Evolutionary conservation across 2,113 vertebrate species (phyloP), one percentile per base, ranked within the genome.

Genomic region (Hiodon alosoides): DNA sequence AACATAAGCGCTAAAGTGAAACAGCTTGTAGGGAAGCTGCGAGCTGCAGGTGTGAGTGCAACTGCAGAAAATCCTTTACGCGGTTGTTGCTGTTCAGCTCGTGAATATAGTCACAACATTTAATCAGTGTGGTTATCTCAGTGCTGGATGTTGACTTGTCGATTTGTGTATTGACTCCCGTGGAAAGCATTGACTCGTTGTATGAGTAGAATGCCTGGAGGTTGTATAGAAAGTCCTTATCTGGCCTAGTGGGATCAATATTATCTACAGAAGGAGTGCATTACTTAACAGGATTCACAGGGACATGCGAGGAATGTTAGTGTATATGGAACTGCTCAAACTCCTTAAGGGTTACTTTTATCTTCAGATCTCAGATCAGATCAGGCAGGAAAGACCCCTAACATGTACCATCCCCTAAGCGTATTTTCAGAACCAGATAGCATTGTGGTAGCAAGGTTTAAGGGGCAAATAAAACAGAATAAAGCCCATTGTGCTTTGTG

Each of bases 281-380:
- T 68, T 75, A 75, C 74, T 75, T 68, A 69, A 51, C 74, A 17
- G 66, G 74, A 75, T 50, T 75, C 55, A 69, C 31, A 67, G 54
- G 68, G 74, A 69, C 52, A 75, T 75, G 65, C 54, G 14, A 59
- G 74, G 74, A 75, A 75, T 75, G 73, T 14, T 51, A 67, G 64
- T 67, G 64, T 75, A 67, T 75, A 75, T 75, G 65, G 74, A 75
- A 69, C 52, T 75, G 55, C 74, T 75, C 66, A 68, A 75, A 75
- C 73, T 69, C 73, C 73, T 67, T 75, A 50, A 31, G 61, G 46
- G n/a, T 4, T 14, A 14, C 74, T 69, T 75, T 75, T 75, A 75
- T 69, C 74, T 69, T 50, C n/a, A 69, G 4, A 75, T 69, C 74
- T 52, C 16, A 31, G 31, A 31, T 46, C 74, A 69, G 59, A 75